Evolutionary conservation across 1,140 invertebrate genomes (phyloP).

Genomic region (Pseudomyrmex gracilis): DNA sequence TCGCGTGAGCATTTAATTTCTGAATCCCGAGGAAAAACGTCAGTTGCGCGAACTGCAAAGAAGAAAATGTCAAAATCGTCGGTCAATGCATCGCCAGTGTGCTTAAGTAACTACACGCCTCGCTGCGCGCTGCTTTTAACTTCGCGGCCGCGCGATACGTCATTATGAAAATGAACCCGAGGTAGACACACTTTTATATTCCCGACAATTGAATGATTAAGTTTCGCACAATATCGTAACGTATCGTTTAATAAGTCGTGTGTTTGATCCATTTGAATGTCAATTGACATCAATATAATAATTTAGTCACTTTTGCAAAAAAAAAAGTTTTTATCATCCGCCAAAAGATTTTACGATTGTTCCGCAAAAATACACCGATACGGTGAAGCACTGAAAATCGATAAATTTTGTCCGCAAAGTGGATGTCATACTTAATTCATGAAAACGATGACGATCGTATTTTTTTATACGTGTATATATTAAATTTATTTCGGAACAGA

Average conservation of each 20-base stretch:
- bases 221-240: not conserved
- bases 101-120: constrained; percentile 43
- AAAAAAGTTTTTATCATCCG: no score
- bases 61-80: constrained; percentile 72
- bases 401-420: constrained; percentile 17
- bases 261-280: no score
- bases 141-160: not conserved
- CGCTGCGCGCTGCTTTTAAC: constrained; percentile 11
- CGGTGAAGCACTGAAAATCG: constrained; percentile 17
- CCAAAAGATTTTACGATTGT: constrained; percentile 1
- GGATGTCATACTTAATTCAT: not conserved
- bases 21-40: not conserved
- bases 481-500: no score
- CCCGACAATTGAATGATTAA: not conserved
- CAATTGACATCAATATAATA: no score
- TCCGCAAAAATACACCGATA: no score
- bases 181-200: not conserved
- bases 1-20: not conserved
- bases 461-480: no score
- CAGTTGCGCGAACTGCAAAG: constrained; percentile 10
- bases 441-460: no score
- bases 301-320: no score
- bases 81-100: constrained; percentile 37
- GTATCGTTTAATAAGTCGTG: no score
- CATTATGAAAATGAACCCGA: not conserved